These are phyloP conservation scores for Amitus sp. DNA, from an alignment of 2,888 invertebrate genomes.

Conservation along the genomic window DNA sequence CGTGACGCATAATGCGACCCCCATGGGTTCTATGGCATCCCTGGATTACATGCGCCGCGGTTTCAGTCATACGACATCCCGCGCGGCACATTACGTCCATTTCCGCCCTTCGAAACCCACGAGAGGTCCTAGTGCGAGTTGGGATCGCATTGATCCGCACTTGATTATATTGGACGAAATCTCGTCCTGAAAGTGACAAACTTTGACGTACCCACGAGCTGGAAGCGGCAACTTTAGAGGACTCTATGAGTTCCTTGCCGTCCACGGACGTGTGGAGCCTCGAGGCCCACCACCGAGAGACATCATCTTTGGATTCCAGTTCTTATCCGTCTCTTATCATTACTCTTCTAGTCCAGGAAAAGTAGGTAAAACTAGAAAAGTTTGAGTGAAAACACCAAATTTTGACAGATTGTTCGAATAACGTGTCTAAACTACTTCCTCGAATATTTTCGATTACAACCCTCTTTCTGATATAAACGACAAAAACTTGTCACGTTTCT, in stretches of 20 bases:
- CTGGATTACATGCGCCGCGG: slow-evolving; percentile 29
- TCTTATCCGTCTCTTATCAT: no score
- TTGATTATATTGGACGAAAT: slow-evolving; percentile 50
- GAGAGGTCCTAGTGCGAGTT: not conserved
- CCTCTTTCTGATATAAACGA: no score
- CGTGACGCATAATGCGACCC: slow-evolving; percentile 50
- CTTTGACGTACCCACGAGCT: slow-evolving; percentile 39
- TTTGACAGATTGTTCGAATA: no score
- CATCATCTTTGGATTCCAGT: no score
- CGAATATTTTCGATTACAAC: no score
- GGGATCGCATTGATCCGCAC: slow-evolving; percentile 23
- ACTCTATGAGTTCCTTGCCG: not conserved
- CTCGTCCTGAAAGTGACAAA: slow-evolving; percentile 39
- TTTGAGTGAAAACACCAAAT: no score
- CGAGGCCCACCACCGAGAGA: not conserved
- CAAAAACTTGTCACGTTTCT: no score
- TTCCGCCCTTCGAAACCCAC: not conserved
- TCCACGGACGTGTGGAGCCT: not conserved
- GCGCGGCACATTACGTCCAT: slow-evolving; percentile 15
- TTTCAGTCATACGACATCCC: slow-evolving; percentile 17
- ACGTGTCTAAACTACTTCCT: no score
- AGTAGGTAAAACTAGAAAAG: no score
- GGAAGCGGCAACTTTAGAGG: not conserved
- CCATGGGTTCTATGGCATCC: slow-evolving; percentile 43
- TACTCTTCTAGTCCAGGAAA: no score